A percentile compares a stretch with the other conserved stretches of the same genome.
These are phyloP conservation scores for Cheilosia vernalis DNA, from an alignment of 2,888 invertebrate genomes.

Conservation along the genomic window DNA sequence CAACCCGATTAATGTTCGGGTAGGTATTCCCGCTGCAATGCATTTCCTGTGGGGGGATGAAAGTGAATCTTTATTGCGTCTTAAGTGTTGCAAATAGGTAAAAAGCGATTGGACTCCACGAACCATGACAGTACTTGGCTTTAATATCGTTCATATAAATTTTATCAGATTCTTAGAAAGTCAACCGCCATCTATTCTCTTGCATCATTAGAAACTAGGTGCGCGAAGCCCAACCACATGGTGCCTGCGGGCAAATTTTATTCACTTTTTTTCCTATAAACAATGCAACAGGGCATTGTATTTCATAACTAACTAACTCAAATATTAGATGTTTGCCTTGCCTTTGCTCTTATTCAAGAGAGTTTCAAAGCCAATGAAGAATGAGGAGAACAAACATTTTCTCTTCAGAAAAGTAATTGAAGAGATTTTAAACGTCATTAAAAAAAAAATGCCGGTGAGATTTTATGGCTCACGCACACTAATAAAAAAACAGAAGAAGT, in stretches of 20 bases:
- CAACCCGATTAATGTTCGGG: no score
- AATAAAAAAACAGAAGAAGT: conserved; percentile 36
- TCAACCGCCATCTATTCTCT: conserved; percentile 9
- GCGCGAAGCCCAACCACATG: conserved; percentile 14
- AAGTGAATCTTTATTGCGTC: no score
- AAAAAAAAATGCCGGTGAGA: conserved; percentile 22
- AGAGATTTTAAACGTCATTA: background rate
- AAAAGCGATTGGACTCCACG: no score
- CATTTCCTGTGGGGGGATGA: no score
- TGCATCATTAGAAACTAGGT: conserved; percentile 11
- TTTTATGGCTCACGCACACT: conserved; percentile 21
- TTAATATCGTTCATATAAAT: background rate
- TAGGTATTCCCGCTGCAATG: no score
- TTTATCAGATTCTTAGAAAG: background rate
- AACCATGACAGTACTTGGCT: no score
- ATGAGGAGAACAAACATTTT: background rate
- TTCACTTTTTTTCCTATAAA: conserved; percentile 31
- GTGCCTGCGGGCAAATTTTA: background rate
- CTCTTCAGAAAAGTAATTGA: conserved; percentile 4
- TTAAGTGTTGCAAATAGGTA: no score
- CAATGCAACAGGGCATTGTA: conserved; percentile 64
- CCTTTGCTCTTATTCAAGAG: background rate
- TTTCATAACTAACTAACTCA: background rate
- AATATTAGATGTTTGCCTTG: background rate
- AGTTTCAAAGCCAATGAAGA: background rate